These are phyloP conservation scores for Digitonthophagus gazella DNA, from an alignment of 2,888 invertebrate genomes.

Conservation along the genomic window DNA sequence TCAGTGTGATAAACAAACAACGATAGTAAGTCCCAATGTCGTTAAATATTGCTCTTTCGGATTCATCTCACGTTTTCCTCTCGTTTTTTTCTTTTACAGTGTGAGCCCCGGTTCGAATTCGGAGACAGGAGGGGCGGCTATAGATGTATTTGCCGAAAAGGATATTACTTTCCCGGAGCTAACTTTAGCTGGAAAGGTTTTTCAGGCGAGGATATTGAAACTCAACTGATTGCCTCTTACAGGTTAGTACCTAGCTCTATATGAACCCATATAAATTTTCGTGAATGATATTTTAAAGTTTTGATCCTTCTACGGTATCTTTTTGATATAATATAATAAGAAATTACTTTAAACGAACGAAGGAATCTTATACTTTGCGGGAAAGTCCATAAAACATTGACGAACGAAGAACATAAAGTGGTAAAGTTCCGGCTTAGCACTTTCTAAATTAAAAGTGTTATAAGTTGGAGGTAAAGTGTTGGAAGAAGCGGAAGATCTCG, in stretches of 20 bases:
- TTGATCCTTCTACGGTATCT: not conserved
- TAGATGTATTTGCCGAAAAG: constrained; percentile 62
- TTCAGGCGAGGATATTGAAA: constrained; percentile 55
- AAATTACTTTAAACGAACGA: not conserved
- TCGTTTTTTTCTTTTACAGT: constrained; percentile 49
- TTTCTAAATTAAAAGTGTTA: not conserved
- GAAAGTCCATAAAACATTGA: not conserved
- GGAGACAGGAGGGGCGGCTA: constrained; percentile 56
- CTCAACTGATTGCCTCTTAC: constrained; percentile 42
- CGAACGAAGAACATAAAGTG: no score
- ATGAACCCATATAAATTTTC: not conserved
- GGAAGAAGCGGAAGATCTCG: not conserved
- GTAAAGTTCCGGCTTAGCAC: not conserved
- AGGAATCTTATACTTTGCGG: no score
- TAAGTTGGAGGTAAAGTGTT: not conserved
- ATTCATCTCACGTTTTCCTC: constrained; percentile 2
- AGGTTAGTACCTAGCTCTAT: constrained; percentile 37
- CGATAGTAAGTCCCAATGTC: constrained; percentile 47
- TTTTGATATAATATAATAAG: not conserved
- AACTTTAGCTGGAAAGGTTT: constrained; percentile 54
- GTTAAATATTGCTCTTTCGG: constrained; percentile 3
- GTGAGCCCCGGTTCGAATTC: constrained; percentile 48
- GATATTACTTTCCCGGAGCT: constrained; percentile 59
- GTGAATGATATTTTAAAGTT: not conserved
- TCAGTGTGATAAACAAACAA: constrained; percentile 57